phyloP scores from a whole-genome alignment of 2,113 vertebrate genomes.

The Asarcornis scutulata region DNA sequence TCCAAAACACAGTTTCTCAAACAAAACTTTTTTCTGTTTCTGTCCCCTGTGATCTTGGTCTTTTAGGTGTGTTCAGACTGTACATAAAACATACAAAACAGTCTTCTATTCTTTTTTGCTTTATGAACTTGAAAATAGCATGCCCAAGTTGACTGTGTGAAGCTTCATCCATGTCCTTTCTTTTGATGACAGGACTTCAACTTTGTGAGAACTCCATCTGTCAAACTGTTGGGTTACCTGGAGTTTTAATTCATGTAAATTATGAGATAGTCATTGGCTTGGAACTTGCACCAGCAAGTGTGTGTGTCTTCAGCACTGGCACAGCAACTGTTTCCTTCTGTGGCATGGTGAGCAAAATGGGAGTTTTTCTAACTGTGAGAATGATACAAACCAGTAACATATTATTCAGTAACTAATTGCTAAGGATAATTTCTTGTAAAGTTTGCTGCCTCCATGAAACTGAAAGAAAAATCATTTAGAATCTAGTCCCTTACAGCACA shows the following conservation, averaged over 20 bases:
- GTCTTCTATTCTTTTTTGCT: neutral
- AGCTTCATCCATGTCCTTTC: neutral
- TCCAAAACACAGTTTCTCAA: neutral
- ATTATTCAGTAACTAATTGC: neutral
- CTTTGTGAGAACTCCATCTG: neutral
- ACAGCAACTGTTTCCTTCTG: neutral
- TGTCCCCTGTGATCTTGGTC: neutral
- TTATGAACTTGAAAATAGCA: neutral
- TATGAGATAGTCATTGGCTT: neutral
- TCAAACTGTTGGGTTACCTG: neutral
- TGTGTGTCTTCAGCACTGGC: neutral
- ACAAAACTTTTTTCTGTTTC: neutral
- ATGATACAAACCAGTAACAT: neutral
- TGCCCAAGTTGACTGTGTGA: neutral
- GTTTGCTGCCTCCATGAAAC: neutral
- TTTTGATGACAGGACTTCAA: neutral
- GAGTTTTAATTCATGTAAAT: neutral
- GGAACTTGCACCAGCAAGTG: neutral
- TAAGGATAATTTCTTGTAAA: neutral
- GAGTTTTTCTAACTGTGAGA: neutral
- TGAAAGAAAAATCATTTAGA: neutral
- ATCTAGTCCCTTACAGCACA: neutral
- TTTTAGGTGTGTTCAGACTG: neutral
- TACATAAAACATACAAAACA: neutral
- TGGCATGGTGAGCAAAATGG: neutral